Percentiles rank a stretch among this genome's conserved stretches.
Conservation (phyloP, 2,888 invertebrate species). For the Apoderus coryli region DNA sequence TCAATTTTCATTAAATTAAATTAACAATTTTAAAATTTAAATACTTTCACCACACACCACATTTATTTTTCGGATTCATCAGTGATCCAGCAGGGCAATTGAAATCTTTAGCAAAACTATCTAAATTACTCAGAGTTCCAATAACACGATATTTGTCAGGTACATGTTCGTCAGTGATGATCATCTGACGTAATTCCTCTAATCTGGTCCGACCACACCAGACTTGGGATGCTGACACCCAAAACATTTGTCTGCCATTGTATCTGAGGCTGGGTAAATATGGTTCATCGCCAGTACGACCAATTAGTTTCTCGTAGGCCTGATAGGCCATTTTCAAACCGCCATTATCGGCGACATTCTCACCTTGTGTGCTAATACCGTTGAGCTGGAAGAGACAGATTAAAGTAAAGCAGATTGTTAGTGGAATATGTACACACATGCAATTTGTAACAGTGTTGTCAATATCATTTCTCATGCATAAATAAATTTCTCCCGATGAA, state of each 20-base stretch:
- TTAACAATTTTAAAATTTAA: too few relatives aligned
- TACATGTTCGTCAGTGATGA: constrained; percentile 32
- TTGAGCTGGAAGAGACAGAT: constrained; percentile 48
- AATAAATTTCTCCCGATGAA: too few relatives aligned
- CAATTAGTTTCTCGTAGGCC: constrained; percentile 28
- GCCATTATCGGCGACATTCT: constrained; percentile 91
- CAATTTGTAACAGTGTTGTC: too few relatives aligned
- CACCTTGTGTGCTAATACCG: constrained; percentile 83
- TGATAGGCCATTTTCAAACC: constrained; percentile 77
- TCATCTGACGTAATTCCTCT: constrained; percentile 28
- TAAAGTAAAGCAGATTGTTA: constrained; percentile 10
- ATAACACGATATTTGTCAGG: constrained; percentile 41
- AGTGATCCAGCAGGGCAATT: constrained; percentile 39
- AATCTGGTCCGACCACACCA: constrained; percentile 39
- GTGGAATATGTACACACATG: not conserved
- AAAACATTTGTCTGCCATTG: constrained; percentile 38
- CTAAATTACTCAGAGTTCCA: constrained; percentile 43
- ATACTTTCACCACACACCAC: constrained; percentile 50
- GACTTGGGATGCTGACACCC: constrained; percentile 43
- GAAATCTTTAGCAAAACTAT: constrained; percentile 46
- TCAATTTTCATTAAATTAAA: too few relatives aligned
- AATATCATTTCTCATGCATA: too few relatives aligned
- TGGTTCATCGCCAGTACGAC: constrained; percentile 26
- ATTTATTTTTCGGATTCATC: constrained; percentile 48
- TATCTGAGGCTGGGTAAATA: constrained; percentile 27